Base-by-base conservation (phyloP, 2,888 invertebrate species). In the Dinocampus coccinellae region DNA sequence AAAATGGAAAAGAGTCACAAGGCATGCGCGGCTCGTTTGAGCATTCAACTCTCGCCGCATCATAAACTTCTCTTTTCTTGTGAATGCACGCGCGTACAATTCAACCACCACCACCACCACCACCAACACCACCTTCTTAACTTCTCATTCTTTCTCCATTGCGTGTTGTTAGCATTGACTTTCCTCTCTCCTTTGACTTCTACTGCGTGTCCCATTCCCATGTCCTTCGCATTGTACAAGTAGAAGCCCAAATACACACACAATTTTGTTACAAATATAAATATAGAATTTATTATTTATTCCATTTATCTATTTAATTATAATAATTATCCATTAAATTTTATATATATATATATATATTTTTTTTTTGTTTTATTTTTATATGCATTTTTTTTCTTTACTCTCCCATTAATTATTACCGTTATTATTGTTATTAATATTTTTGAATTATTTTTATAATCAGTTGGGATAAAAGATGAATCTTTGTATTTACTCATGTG, bases 11-110 rank as follows among this genome's bases (percentile, higher is more conserved):
- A 63, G 71, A 71, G 71, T 72, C 36, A 53, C 65, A 42, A 34
- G 73, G 75, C 73, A 73, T 58, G 63, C 78, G 84, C 84, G 84
- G 84, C 83, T 72, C 84, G 83, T 84, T 84, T 84, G 84, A 83
- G 81, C 79, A 81, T 83, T 83, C 84, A 80, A 83, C 79, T 83
- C 82, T 81, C 79, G 79, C 79, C 81, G 84, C 82, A 79, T 84
- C 84, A 84, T 84, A 84, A 84, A 84, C 84, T 58, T 58, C 58
- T 81, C 83, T 83, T 82, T 81, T 81, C 81, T 80, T 80, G 42
- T 47, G 42, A 47, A 47, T 47, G n/a, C 42, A 47, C 42, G n/a
- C 42, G 42, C 16, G 42, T 47, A 82, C 80, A 76, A 80, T 79
- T 74, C 79, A n/a, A n/a, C 9, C n/a, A 16, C 47, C 1, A 16